phyloP scores from a whole-genome alignment of 2,113 vertebrate genomes.

The Centrocercus urophasianus region DNA sequence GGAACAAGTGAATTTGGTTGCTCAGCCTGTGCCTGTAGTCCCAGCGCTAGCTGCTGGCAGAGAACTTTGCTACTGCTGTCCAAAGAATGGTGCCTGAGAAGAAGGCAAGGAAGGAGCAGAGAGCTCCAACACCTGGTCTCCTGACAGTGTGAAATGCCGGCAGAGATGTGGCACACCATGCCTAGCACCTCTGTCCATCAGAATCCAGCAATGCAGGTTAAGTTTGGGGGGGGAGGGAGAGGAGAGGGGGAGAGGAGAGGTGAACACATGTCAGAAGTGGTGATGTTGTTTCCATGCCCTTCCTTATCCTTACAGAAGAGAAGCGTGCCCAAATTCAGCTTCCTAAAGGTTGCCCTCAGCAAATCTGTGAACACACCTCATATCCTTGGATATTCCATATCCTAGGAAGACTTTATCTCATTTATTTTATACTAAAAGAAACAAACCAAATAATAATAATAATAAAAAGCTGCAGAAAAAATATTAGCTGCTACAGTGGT shows the following conservation, averaged over 20 bases:
- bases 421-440: not conserved
- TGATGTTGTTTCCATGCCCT: rapidly evolving
- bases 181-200: rapidly evolving
- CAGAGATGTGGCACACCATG: not conserved
- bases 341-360: not conserved
- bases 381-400: not conserved
- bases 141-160: rapidly evolving
- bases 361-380: not conserved
- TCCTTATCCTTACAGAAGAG: not conserved
- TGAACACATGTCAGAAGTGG: not conserved
- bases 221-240: not conserved
- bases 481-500: not conserved
- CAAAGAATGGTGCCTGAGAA: not conserved
- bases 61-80: not conserved
- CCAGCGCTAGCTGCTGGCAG: not conserved
- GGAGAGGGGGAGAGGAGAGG: not conserved
- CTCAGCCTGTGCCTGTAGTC: not conserved
- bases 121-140: not conserved
- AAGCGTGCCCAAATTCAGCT: not conserved
- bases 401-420: not conserved
- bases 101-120: not conserved
- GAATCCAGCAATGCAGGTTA: not conserved
- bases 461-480: not conserved
- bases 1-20: not conserved
- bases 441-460: not conserved